A percentile compares a stretch with the other conserved stretches of the same genome.
These are phyloP conservation scores for Patella depressa DNA, from an alignment of 2,888 invertebrate species.

Conservation along the genomic window DNA sequence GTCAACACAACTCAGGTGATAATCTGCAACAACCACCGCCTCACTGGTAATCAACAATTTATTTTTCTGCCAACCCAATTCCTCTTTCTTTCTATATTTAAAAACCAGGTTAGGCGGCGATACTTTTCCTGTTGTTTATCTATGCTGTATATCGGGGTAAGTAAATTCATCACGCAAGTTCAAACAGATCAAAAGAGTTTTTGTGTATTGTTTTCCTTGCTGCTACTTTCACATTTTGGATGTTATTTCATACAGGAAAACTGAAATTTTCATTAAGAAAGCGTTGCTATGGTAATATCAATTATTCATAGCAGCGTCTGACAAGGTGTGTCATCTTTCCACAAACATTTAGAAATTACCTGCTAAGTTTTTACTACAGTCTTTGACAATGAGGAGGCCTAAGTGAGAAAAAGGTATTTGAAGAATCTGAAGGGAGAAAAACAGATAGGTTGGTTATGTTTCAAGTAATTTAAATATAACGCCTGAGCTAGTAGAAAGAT, in stretches of 20 bases:
- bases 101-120: no score
- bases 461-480: no score
- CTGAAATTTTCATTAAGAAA: conserved; percentile 12
- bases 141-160: no score
- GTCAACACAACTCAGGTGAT: no score
- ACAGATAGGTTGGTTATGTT: no score
- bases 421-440: neutral
- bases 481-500: no score
- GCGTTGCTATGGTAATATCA: neutral
- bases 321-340: conserved; percentile 7
- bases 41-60: no score
- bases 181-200: neutral
- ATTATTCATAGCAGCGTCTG: neutral
- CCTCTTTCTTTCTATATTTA: no score
- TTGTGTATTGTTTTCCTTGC: neutral
- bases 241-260: neutral
- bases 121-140: no score
- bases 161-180: neutral
- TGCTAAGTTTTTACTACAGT: neutral
- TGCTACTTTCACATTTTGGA: neutral
- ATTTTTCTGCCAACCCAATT: no score
- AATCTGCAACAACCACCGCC: no score
- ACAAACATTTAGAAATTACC: conserved; percentile 13
- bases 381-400: neutral
- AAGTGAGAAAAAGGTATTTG: neutral